These are phyloP conservation scores for Natator depressus DNA, from an alignment of 2,113 vertebrate genomes.

Conservation along the genomic window DNA sequence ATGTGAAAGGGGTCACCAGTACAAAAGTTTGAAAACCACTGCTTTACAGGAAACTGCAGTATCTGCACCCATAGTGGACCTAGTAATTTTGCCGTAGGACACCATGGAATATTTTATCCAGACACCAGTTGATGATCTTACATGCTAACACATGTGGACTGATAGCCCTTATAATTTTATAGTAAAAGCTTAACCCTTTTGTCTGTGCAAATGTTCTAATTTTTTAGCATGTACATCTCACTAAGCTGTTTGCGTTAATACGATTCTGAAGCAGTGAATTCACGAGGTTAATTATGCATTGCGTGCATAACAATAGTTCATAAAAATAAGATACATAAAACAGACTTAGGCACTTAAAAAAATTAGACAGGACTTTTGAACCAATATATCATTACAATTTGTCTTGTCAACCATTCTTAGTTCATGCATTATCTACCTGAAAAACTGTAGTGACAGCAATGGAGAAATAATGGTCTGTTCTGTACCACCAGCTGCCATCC, in stretches of 20 bases:
- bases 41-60: not conserved
- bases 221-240: not conserved
- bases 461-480: conserved; percentile 1
- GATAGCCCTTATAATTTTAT: not conserved
- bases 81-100: not conserved
- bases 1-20: too few species aligned
- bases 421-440: conserved; percentile 69
- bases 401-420: conserved; percentile 57
- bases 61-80: not conserved
- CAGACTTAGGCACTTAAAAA: not conserved
- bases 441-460: conserved; percentile 41
- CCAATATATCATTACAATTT: conserved; percentile 31
- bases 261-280: not conserved
- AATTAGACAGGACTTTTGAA: conserved; percentile 29
- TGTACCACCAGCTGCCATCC: conserved; percentile 57
- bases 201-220: too few species aligned
- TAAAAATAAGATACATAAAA: not conserved
- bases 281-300: not conserved
- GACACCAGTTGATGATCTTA: not conserved
- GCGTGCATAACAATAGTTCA: not conserved
- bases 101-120: not conserved
- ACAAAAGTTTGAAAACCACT: too few species aligned
- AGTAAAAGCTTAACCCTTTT: not conserved
- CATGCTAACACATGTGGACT: not conserved
- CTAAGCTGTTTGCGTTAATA: not conserved